Evolutionary conservation across 2,888 invertebrate genomes (phyloP).

Genomic region (Apeira syringaria): DNA sequence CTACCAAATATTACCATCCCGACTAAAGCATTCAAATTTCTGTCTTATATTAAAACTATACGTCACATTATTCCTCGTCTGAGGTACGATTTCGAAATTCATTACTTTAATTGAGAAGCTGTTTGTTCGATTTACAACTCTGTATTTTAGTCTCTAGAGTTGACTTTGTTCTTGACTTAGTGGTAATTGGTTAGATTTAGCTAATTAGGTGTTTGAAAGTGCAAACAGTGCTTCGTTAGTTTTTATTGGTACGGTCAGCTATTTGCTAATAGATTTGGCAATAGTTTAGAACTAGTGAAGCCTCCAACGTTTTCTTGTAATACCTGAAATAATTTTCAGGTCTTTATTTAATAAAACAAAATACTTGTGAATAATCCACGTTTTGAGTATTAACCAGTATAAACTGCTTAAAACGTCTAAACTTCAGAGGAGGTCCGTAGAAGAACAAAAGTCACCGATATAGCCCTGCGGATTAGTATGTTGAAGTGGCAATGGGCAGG

Average conservation of each 20-base stretch:
- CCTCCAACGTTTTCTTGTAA: too few species aligned
- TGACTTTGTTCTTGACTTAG: constrained; percentile 1
- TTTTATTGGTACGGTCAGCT: constrained; percentile 24
- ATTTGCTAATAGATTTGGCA: constrained; percentile 23
- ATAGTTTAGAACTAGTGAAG: constrained; percentile 19
- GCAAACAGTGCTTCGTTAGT: constrained; percentile 32
- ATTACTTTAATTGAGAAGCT: constrained; percentile 16
- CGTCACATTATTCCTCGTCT: background rate
- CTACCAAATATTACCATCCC: constrained; percentile 13
- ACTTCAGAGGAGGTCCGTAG: too few species aligned
- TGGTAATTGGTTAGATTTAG: constrained; percentile 27
- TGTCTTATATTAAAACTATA: constrained; percentile 3
- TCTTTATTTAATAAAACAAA: too few species aligned
- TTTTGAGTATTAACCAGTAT: too few species aligned
- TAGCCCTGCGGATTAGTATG: too few species aligned
- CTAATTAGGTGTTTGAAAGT: constrained; percentile 31
- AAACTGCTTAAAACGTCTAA: too few species aligned
- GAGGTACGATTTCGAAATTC: constrained; percentile 6
- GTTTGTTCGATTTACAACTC: constrained; percentile 12
- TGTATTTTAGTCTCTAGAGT: background rate
- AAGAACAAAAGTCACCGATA: too few species aligned
- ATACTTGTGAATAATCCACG: too few species aligned
- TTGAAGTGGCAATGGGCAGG: too few species aligned
- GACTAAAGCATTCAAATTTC: background rate
- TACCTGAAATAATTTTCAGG: too few species aligned